These are phyloP conservation scores for Aphis craccivora DNA, from an alignment of 1,140 invertebrate genomes.

Conservation along the genomic window DNA sequence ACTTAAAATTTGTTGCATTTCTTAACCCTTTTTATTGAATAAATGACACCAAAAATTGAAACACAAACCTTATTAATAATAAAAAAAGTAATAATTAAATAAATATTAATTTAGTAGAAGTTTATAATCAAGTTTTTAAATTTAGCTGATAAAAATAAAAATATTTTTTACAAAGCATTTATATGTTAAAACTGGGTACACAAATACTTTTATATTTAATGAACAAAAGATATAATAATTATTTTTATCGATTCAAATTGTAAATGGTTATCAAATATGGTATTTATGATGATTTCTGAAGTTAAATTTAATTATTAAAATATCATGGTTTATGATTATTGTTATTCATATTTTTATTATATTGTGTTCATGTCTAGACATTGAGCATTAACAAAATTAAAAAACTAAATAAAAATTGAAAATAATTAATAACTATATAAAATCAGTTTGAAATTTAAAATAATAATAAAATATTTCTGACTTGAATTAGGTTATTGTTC, in stretches of 20 bases:
- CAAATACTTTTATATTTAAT: not conserved
- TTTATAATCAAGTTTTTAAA: not conserved
- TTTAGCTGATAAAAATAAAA: too few relatives aligned
- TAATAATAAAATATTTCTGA: not conserved
- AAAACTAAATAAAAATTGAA: too few relatives aligned
- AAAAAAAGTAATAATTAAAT: too few relatives aligned
- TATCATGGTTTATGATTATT: not conserved
- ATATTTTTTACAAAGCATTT: not conserved
- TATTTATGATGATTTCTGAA: too few relatives aligned
- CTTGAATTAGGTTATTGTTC: not conserved
- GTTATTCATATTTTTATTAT: not conserved
- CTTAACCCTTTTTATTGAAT: not conserved
- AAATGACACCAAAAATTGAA: not conserved
- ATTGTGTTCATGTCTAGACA: not conserved
- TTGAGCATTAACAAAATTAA: not conserved
- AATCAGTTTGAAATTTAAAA: not conserved
- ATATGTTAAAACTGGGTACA: not conserved
- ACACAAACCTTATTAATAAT: not conserved
- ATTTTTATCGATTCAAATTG: not conserved
- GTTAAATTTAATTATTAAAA: not conserved
- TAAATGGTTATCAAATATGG: not conserved
- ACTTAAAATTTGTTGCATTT: not conserved
- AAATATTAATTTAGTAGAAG: not conserved
- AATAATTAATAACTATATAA: not conserved
- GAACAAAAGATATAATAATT: not conserved